Evolutionary conservation across 2,113 vertebrate species (phyloP).

Genomic region (Zingel zingel): DNA sequence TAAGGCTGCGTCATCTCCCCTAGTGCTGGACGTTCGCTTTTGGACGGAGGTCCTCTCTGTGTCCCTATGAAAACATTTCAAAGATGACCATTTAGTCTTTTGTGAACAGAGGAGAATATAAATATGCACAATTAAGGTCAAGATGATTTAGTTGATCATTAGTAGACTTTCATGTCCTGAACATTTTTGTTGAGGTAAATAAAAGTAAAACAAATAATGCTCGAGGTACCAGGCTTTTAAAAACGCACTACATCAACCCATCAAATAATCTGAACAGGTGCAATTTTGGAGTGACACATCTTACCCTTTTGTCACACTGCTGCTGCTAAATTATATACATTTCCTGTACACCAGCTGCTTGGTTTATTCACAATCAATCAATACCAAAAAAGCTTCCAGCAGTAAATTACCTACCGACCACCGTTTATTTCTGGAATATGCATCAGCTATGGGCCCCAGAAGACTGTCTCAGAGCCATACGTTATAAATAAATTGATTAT

Average conservation of each 20-base stretch:
- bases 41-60: constrained; percentile 2
- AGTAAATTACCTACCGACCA: background rate
- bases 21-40: constrained; percentile 40
- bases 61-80: constrained; percentile 54
- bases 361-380: background rate
- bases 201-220: background rate
- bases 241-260: background rate
- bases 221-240: background rate
- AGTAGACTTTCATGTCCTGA: background rate
- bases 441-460: background rate
- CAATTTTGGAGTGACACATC: background rate
- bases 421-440: background rate
- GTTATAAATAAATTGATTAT: background rate
- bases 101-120: background rate
- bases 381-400: background rate
- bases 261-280: background rate
- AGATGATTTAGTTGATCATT: background rate
- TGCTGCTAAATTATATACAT: constrained; percentile 8
- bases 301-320: background rate
- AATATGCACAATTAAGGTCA: background rate
- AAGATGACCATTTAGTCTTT: constrained; percentile 11
- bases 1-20: background rate
- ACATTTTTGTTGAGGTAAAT: background rate
- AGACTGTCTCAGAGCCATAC: background rate
- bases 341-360: background rate